Conservation (phyloP, 2,797 vertebrate species). For the Hydrolagus colliei region DNA sequence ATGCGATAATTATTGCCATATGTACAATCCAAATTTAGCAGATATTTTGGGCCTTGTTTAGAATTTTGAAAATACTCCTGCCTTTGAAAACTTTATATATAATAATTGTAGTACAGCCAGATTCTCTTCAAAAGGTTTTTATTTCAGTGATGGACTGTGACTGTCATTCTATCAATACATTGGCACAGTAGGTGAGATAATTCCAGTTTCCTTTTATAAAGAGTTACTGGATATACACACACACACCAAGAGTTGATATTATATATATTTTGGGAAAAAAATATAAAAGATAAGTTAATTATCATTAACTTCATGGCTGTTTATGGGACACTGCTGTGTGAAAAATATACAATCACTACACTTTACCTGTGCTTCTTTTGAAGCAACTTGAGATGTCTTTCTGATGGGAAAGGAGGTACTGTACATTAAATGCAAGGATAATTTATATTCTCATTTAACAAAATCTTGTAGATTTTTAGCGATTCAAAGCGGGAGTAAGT, state of each 20-base stretch:
- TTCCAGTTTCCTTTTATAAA: no score
- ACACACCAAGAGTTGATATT: not conserved
- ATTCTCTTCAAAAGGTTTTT: conserved; percentile 19
- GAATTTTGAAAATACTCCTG: not conserved
- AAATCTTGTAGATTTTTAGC: not conserved
- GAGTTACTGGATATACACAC: not conserved
- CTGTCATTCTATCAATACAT: not conserved
- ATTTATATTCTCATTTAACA: not conserved
- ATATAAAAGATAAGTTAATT: no score
- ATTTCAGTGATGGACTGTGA: not conserved
- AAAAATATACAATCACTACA: no score
- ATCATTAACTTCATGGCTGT: no score
- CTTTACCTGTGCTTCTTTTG: no score
- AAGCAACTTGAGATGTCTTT: no score
- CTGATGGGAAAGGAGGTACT: no score
- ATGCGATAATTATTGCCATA: conserved; percentile 30
- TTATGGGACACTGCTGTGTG: no score
- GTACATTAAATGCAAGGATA: no score
- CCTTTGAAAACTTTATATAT: not conserved
- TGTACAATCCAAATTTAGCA: conserved; percentile 14
- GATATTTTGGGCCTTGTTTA: conserved; percentile 18
- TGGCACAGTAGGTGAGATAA: not conserved
- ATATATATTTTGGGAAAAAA: no score
- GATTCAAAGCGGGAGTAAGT: not conserved
- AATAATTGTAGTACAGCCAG: conserved; percentile 6